A percentile compares a stretch with the other conserved stretches of the same genome.
Conservation (phyloP, 2,888 invertebrate genomes). For the Lumbricus terrestris region DNA sequence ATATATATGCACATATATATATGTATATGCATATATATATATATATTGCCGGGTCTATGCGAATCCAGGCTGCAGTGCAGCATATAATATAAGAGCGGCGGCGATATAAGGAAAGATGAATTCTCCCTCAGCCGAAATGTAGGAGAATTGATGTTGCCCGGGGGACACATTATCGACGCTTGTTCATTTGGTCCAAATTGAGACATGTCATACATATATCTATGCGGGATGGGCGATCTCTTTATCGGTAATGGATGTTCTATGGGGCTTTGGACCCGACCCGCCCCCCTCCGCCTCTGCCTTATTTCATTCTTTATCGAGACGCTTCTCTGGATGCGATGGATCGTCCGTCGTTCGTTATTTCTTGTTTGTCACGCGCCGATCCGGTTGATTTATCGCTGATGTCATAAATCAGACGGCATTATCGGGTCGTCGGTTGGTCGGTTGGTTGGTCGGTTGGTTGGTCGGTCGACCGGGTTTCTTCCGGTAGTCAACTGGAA, state of each 20-base stretch:
- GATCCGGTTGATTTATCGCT: slow-evolving; percentile 12
- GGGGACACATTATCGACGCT: slow-evolving; percentile 17
- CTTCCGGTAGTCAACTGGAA: not conserved
- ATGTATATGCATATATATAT: no score
- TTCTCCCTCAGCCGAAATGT: slow-evolving; percentile 16
- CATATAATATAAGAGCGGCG: not conserved
- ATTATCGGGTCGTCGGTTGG: slow-evolving; percentile 12
- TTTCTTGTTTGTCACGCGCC: slow-evolving; percentile 18
- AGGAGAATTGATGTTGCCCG: slow-evolving; percentile 17
- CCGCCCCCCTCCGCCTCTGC: not conserved
- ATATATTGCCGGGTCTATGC: slow-evolving; percentile 13
- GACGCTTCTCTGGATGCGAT: slow-evolving; percentile 8
- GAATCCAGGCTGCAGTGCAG: not conserved
- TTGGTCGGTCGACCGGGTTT: not conserved
- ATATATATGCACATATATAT: no score
- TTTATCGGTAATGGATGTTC: slow-evolving; percentile 17
- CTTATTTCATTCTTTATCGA: slow-evolving; percentile 18
- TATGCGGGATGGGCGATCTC: slow-evolving; percentile 18
- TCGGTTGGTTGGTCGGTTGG: not conserved
- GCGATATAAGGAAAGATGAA: slow-evolving; percentile 4
- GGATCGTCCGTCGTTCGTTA: slow-evolving; percentile 17
- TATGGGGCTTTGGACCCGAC: slow-evolving; percentile 16
- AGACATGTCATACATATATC: slow-evolving; percentile 15
- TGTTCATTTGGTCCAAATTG: slow-evolving; percentile 18
- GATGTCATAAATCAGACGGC: slow-evolving; percentile 10